Conservation (phyloP, 2,888 invertebrate species). For the Elysia crispata region DNA sequence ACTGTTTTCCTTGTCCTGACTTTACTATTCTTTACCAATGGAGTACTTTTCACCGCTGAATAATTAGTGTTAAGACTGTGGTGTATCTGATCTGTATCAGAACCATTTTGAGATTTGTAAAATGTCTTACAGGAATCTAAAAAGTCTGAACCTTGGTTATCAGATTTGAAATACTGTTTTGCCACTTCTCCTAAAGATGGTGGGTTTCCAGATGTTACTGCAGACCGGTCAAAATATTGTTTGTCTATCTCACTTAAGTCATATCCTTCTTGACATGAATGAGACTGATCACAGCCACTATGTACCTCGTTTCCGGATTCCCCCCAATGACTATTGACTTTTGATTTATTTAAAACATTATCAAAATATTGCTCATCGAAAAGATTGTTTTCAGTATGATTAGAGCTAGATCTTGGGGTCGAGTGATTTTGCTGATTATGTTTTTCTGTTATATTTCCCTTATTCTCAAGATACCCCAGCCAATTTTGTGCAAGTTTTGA, state of each 20-base stretch:
- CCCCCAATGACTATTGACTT: no score
- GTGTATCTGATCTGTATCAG: neutral
- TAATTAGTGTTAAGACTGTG: no score
- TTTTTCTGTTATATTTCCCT: no score
- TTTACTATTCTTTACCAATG: no score
- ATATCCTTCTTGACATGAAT: neutral
- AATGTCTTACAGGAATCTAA: no score
- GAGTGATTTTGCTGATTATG: neutral
- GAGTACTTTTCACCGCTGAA: no score
- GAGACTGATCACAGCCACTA: neutral
- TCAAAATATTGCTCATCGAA: conserved; percentile 17
- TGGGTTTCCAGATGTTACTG: neutral
- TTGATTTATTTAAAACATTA: neutral
- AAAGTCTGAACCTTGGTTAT: no score
- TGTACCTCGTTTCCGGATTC: neutral
- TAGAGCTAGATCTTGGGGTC: neutral
- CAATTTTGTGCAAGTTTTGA: no score
- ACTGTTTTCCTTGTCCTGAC: no score
- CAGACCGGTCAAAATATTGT: conserved; percentile 24
- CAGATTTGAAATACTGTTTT: neutral
- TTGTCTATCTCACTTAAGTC: conserved; percentile 38
- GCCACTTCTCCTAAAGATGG: neutral
- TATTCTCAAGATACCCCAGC: no score
- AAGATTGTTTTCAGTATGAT: neutral
- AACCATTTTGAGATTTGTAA: neutral